Conservation (phyloP, 2,888 invertebrate genomes). For the Mycalesis mineus region DNA sequence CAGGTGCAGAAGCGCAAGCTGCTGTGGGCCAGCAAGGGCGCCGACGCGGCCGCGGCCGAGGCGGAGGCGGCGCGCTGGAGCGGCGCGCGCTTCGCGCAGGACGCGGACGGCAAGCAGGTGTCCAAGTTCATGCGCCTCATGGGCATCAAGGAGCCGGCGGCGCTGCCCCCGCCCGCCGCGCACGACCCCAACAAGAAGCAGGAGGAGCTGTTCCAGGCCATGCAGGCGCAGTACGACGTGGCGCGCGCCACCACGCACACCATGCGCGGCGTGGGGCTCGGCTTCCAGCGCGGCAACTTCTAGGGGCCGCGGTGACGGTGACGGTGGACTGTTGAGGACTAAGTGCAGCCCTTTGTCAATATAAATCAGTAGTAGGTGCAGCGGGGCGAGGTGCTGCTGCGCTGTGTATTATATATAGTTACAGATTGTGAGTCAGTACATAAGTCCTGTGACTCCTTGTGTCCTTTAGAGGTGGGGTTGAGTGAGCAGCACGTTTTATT, state of each 20-base stretch:
- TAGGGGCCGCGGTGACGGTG: no score
- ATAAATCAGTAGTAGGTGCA: no score
- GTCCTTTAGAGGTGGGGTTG: no score
- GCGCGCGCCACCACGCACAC: conserved; percentile 97
- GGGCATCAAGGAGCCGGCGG: conserved; percentile 88
- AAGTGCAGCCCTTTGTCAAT: no score
- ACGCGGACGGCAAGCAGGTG: conserved; percentile 93
- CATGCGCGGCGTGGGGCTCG: conserved; percentile 91
- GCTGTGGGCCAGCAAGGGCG: conserved; percentile 90
- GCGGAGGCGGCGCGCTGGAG: conserved; percentile 83
- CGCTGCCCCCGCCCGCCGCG: conserved; percentile 50
- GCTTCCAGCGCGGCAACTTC: conserved; percentile 79
- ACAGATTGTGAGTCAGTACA: no score
- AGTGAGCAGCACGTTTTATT: no score
- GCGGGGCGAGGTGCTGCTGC: no score
- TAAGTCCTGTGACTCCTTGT: no score
- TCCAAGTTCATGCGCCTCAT: conserved; percentile 97
- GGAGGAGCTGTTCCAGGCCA: conserved; percentile 92
- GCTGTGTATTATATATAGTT: no score
- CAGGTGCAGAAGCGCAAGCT: conserved; percentile 93
- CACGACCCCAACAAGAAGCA: conserved; percentile 83
- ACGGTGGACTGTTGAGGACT: no score
- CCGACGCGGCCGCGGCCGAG: conserved; percentile 65
- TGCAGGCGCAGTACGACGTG: conserved; percentile 98
- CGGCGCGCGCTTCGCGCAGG: conserved; percentile 91